These are phyloP conservation scores for Xenus cinereus DNA, from an alignment of 2,113 vertebrate genomes.

Conservation along the genomic window DNA sequence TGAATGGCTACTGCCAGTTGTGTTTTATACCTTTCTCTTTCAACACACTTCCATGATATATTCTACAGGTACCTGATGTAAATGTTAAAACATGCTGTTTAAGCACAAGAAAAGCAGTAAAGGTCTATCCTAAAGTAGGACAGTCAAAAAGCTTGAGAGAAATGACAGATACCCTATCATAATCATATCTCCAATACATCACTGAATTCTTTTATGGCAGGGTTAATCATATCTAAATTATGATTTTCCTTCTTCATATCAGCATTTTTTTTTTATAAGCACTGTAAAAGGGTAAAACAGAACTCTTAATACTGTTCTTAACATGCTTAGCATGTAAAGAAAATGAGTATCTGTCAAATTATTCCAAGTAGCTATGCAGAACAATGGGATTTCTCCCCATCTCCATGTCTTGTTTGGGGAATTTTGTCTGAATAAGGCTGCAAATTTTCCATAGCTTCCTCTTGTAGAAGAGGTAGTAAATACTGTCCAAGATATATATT, in stretches of 20 bases:
- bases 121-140: background rate
- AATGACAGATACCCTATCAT: background rate
- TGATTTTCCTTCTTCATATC: background rate
- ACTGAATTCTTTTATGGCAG: background rate
- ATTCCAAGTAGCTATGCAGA: background rate
- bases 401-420: background rate
- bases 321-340: background rate
- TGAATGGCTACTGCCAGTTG: background rate
- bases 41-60: background rate
- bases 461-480: background rate
- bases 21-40: background rate
- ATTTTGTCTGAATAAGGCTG: background rate
- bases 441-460: background rate
- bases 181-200: background rate
- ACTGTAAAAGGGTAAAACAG: background rate
- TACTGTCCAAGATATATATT: background rate
- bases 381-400: background rate
- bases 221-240: background rate
- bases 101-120: background rate
- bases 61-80: background rate
- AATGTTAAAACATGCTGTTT: background rate
- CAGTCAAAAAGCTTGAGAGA: background rate
- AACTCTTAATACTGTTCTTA: background rate
- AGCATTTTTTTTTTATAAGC: background rate
- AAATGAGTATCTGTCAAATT: background rate